Evolutionary conservation across 1,140 invertebrate species (phyloP), one percentile per base, ranked within the genome.

Genomic region (Macrocentrus cingulum): DNA sequence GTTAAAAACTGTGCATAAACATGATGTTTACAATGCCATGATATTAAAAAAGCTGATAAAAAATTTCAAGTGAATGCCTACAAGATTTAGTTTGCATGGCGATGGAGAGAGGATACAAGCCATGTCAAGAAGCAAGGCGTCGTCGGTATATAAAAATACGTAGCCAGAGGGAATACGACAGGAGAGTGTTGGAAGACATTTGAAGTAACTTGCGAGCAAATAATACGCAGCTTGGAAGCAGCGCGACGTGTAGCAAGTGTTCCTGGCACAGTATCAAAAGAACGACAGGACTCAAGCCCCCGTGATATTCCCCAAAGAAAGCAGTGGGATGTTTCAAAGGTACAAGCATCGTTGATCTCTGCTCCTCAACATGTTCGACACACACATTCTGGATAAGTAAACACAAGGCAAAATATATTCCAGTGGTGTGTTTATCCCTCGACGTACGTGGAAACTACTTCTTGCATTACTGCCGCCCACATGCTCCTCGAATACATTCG

Each of bases 251-350:
- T 18, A 50, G 45, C 55, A 49, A 57, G 55, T 57, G 55, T 57
- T 50, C 36, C 37, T 57, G 55, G 55, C 55, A 57, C 22, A 23
- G 37, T 57, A 57, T 57, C 55, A 57, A 57, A 57, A 57, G 46
- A 48, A 50, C 49, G 34, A 51, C 49, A 50, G 50, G 37, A 52
- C 9, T 20, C 9, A 41, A 52, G 37, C 49, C 49, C 15, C 37
- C 25, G 32, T 34, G 13, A 51, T 51, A 37, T 36, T 13, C 32
- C 16, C 25, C 4, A 29, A 37, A 13, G 15, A 51, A 37, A 51
- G 34, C 9, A 41, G 32, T 13, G 8, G 36, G 36, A 39, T 39
- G 36, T 39, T 29, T 29, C 4, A 4, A 29, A 29, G 4, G 25
- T 9, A 9, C 25, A 29, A 29, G 9, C 9, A 29, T 29, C 25